A percentile compares a stretch with the other conserved stretches of the same genome.
These are phyloP conservation scores for Lasioglossum leucozonium DNA, from an alignment of 2,888 invertebrate genomes.

Conservation along the genomic window DNA sequence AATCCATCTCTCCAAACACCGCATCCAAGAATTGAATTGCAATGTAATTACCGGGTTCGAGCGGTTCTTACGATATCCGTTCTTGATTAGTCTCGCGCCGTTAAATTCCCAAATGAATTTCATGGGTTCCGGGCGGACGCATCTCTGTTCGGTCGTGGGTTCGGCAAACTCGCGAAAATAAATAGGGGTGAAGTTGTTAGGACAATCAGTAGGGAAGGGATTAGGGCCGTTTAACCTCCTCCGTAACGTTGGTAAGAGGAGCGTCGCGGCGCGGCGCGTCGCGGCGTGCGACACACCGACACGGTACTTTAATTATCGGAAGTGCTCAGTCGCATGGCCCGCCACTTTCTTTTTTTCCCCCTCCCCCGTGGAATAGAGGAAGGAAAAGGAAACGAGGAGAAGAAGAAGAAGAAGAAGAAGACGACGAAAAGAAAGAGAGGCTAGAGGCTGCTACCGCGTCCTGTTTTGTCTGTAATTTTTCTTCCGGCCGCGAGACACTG, in stretches of 20 bases:
- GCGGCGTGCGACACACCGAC: conserved; percentile 50
- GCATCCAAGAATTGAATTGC: neutral
- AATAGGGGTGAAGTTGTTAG: conserved; percentile 67
- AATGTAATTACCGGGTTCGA: conserved; percentile 20
- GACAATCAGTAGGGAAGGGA: conserved; percentile 64
- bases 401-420: neutral
- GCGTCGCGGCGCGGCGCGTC: neutral
- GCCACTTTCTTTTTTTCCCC: conserved; percentile 27
- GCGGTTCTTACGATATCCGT: conserved; percentile 37
- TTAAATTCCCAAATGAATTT: conserved; percentile 59
- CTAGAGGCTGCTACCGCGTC: conserved; percentile 16
- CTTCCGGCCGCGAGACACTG: conserved; percentile 70
- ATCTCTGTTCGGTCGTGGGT: conserved; percentile 57
- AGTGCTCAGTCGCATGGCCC: conserved; percentile 61
- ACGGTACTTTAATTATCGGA: conserved; percentile 75
- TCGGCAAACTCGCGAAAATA: conserved; percentile 67
- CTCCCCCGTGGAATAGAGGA: conserved; percentile 2
- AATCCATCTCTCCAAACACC: neutral
- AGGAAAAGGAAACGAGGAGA: neutral
- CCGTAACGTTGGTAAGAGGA: conserved; percentile 12
- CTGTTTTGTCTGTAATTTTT: conserved; percentile 66
- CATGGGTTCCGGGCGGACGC: conserved; percentile 56
- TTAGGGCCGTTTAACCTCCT: conserved; percentile 61
- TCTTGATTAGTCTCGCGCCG: conserved; percentile 53
- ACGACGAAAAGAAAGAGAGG: no score